Conservation (phyloP, 2,113 vertebrate species). For the Shinisaurus crocodilurus region DNA sequence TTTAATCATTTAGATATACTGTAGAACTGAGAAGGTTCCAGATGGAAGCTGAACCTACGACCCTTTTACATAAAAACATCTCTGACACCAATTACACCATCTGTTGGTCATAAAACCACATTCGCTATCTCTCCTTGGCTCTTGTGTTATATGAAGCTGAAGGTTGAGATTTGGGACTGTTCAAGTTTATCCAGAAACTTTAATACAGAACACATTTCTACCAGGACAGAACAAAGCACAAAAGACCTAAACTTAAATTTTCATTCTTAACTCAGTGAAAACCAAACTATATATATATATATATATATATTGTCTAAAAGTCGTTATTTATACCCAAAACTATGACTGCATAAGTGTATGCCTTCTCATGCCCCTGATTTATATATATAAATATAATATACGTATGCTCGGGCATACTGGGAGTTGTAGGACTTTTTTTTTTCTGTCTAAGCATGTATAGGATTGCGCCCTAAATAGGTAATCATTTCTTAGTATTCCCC, state of each 20-base stretch:
- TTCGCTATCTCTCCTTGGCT: constrained; percentile 79
- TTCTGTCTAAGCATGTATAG: no score
- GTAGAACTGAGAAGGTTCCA: constrained; percentile 72
- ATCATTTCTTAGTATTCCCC: not conserved
- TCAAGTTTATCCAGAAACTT: constrained; percentile 72
- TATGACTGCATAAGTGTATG: constrained; percentile 53
- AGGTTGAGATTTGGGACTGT: constrained; percentile 75
- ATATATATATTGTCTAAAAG: constrained; percentile 78
- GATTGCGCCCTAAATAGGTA: not conserved
- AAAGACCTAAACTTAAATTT: constrained; percentile 80
- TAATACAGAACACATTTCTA: constrained; percentile 85
- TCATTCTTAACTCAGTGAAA: constrained; percentile 83
- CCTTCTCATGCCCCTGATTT: constrained; percentile 32
- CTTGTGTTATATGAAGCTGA: constrained; percentile 72
- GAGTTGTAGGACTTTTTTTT: no score
- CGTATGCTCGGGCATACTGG: no score
- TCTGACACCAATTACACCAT: constrained; percentile 80
- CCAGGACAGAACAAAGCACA: constrained; percentile 81
- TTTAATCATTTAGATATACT: constrained; percentile 68
- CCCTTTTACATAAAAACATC: constrained; percentile 77
- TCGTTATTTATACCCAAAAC: constrained; percentile 69
- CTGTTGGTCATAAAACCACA: constrained; percentile 82
- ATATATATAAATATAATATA: not conserved
- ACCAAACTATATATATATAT: constrained; percentile 80
- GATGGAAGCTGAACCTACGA: constrained; percentile 80